Base-by-base conservation (phyloP, 2,888 invertebrate species). In the Cryptops parisi region DNA sequence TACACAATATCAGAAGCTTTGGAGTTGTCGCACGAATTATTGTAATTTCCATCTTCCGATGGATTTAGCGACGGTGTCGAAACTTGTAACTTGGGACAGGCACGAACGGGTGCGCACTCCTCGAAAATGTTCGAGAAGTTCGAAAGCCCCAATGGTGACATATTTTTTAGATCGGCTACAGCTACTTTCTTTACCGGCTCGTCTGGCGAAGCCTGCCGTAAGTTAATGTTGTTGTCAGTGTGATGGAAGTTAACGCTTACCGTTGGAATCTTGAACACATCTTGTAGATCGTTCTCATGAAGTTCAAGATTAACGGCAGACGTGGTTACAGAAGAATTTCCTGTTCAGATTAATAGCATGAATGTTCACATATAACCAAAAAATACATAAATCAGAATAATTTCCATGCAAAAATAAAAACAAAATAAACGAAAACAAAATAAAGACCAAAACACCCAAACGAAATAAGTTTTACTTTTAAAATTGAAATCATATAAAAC, bases 131-230 rank as follows among this genome's bases (percentile, higher is more conserved):
- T 46, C 6, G 46, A 23, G 21, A 46, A 46, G 9, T 19, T 23
- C 9, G 46, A 46, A 9, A 46, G 12, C 17, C 9, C 23, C 24
- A 24, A 41, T 23, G 50, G 50, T 17, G 50, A 40, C 5, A 59
- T 58, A 3, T 57, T 58, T 27, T 59, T 55, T 26, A 60, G 48
- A 33, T 60, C 56, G 12, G 60, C 60, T 1, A 60, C 60, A 6
- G 60, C 55, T n/a, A 60, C 60, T 54, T 60, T 60, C 52, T 59
- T 54, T 1, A 57, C 55, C 1, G 58, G 49, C 21, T 60, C 60
- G 24, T 60, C 60, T 0, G 60, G 60, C 1, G 60, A 60, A 5
- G 60, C 59, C 27, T 58, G 59, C 1, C 59, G 55, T 25, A 60
- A 54, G 43, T 60, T 60, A 38, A 60, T 54, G 33, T 55, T 48